Evolutionary conservation across 2,113 vertebrate species (phyloP), one percentile per base, ranked within the genome.

Genomic region (Progne subis): DNA sequence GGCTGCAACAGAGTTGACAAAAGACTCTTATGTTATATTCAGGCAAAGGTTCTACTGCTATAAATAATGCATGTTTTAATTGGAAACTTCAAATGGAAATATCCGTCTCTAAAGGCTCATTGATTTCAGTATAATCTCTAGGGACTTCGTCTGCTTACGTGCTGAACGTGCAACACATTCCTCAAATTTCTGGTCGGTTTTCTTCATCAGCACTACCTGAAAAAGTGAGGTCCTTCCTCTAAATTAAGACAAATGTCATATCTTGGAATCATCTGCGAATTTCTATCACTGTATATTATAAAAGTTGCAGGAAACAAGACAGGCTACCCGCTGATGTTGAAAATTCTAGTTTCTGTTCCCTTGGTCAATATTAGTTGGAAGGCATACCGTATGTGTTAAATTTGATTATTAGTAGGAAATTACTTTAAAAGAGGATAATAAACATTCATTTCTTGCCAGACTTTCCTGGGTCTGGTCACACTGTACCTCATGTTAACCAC

Each of bases 41-140:
- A 90, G 50, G 60, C 64, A 28, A 83, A 92, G 29, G 34, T 93
- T 93, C 69, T 64, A n/a, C 55, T 81, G 41, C 28, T 83, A 64
- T 96, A 96, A 97, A 95, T 94, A 96, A 96, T 90, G 47, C 47
- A 88, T 86, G 32, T 90, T 90, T 95, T 88, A 93, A 93, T 88
- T 94, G 90, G 88, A 86, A 93, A 81, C 44, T 81, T 89, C 53
- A 32, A 23, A 81, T 76, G 41, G 72, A 90, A 90, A 86, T 74
- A 68, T 4, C 13, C 2, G 1, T 72, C 75, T 81, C 47, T 85
- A 8, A 32, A 60, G 82, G 41, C 78, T 90, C 34, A 17, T 61
- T 74, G 64, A 56, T 71, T 68, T 81, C 65, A 10, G 12, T 63
- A 2, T 67, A 57, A 80, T 76, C 81, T 87, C 59, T 25, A 25